These are phyloP conservation scores for Chrysemys picta DNA, from an alignment of 2,113 vertebrate species.

Conservation along the genomic window DNA sequence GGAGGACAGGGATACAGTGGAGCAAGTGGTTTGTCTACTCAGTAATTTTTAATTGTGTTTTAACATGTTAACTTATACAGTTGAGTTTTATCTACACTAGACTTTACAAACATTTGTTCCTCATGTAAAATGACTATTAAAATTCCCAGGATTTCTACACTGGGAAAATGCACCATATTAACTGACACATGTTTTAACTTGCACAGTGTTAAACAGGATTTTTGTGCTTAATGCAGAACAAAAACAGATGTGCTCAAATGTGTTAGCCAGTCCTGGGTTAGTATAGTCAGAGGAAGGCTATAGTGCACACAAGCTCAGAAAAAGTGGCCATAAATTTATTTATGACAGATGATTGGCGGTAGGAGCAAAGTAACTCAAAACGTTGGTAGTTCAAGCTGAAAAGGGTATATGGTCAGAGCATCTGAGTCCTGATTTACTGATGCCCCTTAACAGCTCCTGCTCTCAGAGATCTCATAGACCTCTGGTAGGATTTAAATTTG, in stretches of 20 bases:
- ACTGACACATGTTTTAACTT: background rate
- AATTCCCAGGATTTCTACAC: background rate
- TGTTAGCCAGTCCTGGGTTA: background rate
- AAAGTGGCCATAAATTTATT: constrained; percentile 38
- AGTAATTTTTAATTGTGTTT: background rate
- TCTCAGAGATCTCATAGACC: background rate
- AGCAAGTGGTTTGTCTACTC: background rate
- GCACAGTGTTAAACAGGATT: background rate
- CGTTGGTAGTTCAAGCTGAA: background rate
- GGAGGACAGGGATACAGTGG: background rate
- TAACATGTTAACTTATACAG: background rate
- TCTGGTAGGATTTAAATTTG: background rate
- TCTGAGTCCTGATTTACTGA: constrained; percentile 13
- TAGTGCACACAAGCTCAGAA: background rate
- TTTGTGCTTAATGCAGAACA: background rate
- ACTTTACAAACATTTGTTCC: background rate
- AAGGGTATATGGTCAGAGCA: background rate
- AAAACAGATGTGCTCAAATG: background rate
- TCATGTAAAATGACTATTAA: constrained; percentile 1
- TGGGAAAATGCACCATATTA: background rate
- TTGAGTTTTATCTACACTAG: background rate
- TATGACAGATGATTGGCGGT: background rate
- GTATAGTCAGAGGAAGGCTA: constrained; percentile 7
- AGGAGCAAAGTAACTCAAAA: constrained; percentile 17
- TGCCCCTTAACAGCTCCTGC: constrained; percentile 2